Percentiles rank a stretch among this genome's conserved stretches.
These are phyloP conservation scores for Caenorhabditis doughertyi DNA, from an alignment of 2,888 invertebrate genomes.

Conservation along the genomic window DNA sequence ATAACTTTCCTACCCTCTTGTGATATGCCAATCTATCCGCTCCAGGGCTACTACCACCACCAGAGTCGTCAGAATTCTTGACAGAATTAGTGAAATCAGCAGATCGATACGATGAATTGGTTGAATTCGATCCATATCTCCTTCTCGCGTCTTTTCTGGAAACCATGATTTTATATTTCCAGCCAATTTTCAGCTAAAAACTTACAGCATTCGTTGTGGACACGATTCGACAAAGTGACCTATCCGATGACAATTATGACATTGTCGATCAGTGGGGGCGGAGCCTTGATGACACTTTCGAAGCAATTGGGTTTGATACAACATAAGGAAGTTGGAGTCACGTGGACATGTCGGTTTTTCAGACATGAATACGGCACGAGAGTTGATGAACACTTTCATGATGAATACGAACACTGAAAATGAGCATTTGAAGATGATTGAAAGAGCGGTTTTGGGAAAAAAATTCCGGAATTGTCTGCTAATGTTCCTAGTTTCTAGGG, in stretches of 20 bases:
- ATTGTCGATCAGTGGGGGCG: conserved; percentile 63
- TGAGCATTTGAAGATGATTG: no score
- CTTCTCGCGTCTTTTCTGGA: conserved; percentile 24
- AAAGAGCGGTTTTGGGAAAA: conserved; percentile 2
- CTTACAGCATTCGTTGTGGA: conserved; percentile 21
- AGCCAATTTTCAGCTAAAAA: no score
- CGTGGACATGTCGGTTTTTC: conserved; percentile 12
- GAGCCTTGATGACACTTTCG: conserved; percentile 54
- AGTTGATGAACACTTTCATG: conserved; percentile 67
- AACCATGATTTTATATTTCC: no score
- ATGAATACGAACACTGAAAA: conserved; percentile 73
- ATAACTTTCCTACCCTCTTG: conserved; percentile 24
- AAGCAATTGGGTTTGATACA: conserved; percentile 13
- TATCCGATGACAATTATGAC: conserved; percentile 61
- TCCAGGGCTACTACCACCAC: not conserved
- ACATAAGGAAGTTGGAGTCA: not conserved
- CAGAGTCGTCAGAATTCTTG: not conserved
- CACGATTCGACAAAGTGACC: conserved; percentile 69
- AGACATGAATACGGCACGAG: conserved; percentile 48
- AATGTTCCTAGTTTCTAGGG: no score
- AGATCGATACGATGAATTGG: conserved; percentile 36
- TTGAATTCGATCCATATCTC: conserved; percentile 39
- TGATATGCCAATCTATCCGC: not conserved
- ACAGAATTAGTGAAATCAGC: not conserved
- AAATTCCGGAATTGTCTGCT: not conserved